Base-by-base conservation (phyloP, 1,140 invertebrate species). In the Drosophila kurseongensis region DNA sequence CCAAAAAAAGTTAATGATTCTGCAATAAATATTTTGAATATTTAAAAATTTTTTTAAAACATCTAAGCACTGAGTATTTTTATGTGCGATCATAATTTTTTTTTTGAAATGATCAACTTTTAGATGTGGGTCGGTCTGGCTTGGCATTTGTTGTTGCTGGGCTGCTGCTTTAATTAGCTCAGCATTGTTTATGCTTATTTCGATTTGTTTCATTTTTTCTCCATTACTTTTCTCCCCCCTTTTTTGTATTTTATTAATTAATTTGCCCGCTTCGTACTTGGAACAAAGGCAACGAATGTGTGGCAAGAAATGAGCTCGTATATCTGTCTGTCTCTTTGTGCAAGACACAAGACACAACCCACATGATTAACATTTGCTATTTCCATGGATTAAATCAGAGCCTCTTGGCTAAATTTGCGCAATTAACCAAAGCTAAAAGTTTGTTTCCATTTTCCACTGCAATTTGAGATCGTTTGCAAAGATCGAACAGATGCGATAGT, bases 391-490 rank as follows among this genome's bases (percentile, higher is more conserved):
- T 74, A 85, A 85, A 85, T 88, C 78, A 84, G 56, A 60, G 80
- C 73, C 60, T 75, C 68, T 78, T 66, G 69, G 56, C 72, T 50
- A 72, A 81, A 85, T 85, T 88, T 85, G 83, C 83, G 82, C 83
- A 85, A 85, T 85, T 85, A 85, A 82, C 73, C 86, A 47, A 66
- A 69, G 61, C 61, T 44, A 71, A 83, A 78, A 71, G 65, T 72
- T 72, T 48, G 44, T 71, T 72, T 72, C 66, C 68, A 72, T 71
- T 84, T 77, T 73, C 69, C 61, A 85, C 67, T 56, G 67, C 73
- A 80, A 81, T 59, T 58, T 42, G 56, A 74, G 75, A 82, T 78
- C 76, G 73, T 75, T 74, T 65, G 50, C 40, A 29, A 40, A 75
- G 73, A 75, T 75, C 52, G 61, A 75, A 75, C 72, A 41, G 54